phyloP scores from a whole-genome alignment of 1,140 invertebrate genomes.

The Brachionus rubens region DNA sequence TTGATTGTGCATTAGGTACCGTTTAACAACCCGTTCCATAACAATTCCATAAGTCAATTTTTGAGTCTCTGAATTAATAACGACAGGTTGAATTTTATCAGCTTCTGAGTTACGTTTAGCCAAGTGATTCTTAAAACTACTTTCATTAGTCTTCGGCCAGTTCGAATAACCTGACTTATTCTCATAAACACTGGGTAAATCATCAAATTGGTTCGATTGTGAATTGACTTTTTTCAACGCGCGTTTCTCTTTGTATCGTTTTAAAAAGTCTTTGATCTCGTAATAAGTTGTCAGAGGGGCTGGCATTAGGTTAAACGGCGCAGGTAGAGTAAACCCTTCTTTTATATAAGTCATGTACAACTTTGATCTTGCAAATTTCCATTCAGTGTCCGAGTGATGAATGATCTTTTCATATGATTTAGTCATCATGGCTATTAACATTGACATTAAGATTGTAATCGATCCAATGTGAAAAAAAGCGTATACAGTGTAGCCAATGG shows the following conservation, averaged over 20 bases:
- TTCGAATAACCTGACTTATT: slow-evolving; percentile 8
- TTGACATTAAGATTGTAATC: slow-evolving; percentile 64
- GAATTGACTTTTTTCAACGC: neutral
- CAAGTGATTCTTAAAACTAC: neutral
- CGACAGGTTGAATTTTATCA: neutral
- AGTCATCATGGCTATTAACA: slow-evolving; percentile 65
- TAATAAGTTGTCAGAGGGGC: slow-evolving; percentile 71
- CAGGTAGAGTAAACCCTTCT: slow-evolving; percentile 76
- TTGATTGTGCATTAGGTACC: slow-evolving; percentile 46
- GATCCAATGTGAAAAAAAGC: slow-evolving; percentile 60
- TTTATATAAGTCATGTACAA: slow-evolving; percentile 89
- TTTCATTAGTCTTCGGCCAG: neutral
- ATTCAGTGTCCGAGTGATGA: slow-evolving; percentile 79
- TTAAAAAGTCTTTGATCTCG: neutral
- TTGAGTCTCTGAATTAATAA: neutral
- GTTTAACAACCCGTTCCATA: slow-evolving; percentile 40
- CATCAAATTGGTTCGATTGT: neutral
- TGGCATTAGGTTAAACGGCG: slow-evolving; percentile 82
- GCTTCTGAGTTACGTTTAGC: neutral
- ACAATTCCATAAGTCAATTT: slow-evolving; percentile 45
- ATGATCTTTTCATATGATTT: slow-evolving; percentile 63
- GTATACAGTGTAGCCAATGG: slow-evolving; percentile 57
- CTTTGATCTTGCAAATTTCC: slow-evolving; percentile 83
- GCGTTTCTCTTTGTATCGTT: neutral
- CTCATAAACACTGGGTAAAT: slow-evolving; percentile 39